Percentiles rank a stretch among this genome's conserved stretches.
Conservation (phyloP, 2,888 invertebrate species). For the Trichogramma evanescens region DNA sequence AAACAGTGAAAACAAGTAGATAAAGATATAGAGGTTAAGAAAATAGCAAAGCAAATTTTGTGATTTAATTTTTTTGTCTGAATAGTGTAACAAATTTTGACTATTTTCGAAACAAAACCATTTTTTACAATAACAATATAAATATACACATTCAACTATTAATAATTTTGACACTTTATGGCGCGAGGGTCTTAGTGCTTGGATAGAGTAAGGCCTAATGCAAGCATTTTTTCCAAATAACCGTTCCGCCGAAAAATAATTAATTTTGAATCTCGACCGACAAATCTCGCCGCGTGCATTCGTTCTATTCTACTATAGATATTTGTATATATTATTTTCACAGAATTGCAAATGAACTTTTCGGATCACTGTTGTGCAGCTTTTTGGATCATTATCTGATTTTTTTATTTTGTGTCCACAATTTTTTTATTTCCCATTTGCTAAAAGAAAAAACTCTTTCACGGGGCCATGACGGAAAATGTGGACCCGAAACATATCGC, state of each 20-base stretch:
- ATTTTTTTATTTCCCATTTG: background rate
- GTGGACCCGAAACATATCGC: too few relatives aligned
- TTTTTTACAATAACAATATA: background rate
- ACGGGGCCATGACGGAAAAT: constrained; percentile 11
- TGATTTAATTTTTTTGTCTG: constrained; percentile 7
- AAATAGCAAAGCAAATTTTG: constrained; percentile 18
- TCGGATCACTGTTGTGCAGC: background rate
- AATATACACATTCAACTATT: constrained; percentile 9
- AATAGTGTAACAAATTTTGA: constrained; percentile 15
- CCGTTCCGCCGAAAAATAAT: constrained; percentile 6
- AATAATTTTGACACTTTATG: constrained; percentile 28
- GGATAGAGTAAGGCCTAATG: constrained; percentile 43
- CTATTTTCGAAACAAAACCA: constrained; percentile 7
- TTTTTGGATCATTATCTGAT: background rate
- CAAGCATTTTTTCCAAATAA: background rate
- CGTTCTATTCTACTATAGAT: background rate
- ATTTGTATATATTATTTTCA: background rate
- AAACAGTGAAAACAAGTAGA: constrained; percentile 3
- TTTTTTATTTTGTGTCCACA: background rate
- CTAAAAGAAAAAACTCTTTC: constrained; percentile 1
- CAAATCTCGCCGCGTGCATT: constrained; percentile 20
- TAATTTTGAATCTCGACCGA: constrained; percentile 15
- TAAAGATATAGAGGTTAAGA: constrained; percentile 1
- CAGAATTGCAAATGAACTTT: background rate
- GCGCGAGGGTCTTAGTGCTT: constrained; percentile 39